A percentile compares a stretch with the other conserved stretches of the same genome.
phyloP scores from a whole-genome alignment of 2,113 vertebrate species.

The Percopsis transmontana region DNA sequence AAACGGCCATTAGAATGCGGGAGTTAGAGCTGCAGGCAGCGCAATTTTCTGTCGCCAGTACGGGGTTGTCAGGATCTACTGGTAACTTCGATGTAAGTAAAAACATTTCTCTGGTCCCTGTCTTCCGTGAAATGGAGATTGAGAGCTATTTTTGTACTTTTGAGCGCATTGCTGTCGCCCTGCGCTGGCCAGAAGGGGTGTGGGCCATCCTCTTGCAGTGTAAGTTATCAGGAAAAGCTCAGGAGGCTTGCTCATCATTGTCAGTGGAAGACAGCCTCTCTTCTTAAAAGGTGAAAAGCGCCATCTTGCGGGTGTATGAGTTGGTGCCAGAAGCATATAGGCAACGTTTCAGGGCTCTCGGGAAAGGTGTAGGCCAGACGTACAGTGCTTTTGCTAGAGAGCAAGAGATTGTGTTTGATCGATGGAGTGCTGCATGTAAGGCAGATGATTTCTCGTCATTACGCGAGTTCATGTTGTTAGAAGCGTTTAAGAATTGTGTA shows the following conservation, averaged over 20 bases:
- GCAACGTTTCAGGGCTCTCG: neutral
- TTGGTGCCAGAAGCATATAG: neutral
- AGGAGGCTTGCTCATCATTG: neutral
- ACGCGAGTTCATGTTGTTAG: neutral
- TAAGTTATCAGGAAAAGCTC: slow-evolving; percentile 4
- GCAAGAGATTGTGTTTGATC: slow-evolving; percentile 5
- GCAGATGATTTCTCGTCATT: neutral
- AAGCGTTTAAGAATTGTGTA: slow-evolving; percentile 1
- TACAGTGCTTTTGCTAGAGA: neutral
- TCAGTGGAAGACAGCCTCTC: neutral
- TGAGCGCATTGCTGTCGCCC: neutral
- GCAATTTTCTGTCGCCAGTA: neutral
- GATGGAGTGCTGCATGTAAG: neutral
- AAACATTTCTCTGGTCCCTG: neutral
- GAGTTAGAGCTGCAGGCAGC: neutral
- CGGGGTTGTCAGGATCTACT: neutral
- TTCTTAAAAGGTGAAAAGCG: neutral
- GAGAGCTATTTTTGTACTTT: slow-evolving; percentile 1
- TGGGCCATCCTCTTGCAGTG: slow-evolving; percentile 18
- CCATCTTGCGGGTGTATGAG: neutral
- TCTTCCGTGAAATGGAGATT: neutral
- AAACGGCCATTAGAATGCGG: neutral
- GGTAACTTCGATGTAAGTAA: neutral
- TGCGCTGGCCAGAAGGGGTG: neutral
- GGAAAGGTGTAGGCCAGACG: neutral